Evolutionary conservation across 2,888 invertebrate genomes (phyloP), one percentile per base, ranked within the genome.

Genomic region (Sminthurides aquaticus): DNA sequence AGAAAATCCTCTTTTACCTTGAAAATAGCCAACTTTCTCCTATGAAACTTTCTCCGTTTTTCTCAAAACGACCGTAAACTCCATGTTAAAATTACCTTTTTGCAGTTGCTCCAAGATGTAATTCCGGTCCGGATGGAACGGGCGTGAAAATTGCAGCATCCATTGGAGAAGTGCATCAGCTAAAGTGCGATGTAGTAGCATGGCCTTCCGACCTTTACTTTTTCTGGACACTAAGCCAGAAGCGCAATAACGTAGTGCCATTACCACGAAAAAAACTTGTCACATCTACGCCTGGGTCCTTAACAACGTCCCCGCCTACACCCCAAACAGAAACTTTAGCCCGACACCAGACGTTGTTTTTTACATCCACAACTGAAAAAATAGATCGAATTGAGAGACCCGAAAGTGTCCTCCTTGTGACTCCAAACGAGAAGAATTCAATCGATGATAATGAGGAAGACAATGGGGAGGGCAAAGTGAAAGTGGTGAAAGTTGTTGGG

Each of bases 181-280:
- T 73, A 26, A 56, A 62, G 34, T 73, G 73, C 57, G 67, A 65
- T 64, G 62, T 73, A 65, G 62, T 70, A 58, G 73, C 73, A 25
- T 73, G 73, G 73, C 73, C 73, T 57, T 60, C 71, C 52, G 69
- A 73, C 70, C 67, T 73, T 64, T 69, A 70, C 69, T 73, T 71
- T 69, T 70, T 71, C 65, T 73, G 73, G 73, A 73, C 73, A 62
- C 67, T 71, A 56, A 70, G 70, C 64, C 67, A 34, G 8, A 34
- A 34, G 43, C 43, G 43, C 8, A 34, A 34, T 15, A 34, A 34
- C 43, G 69, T 67, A 67, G 67, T 61, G 43, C 43, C 43, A 15
- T 15, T 34, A 5, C 43, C 43, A 11, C 54, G 8, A 59, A 67
- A 56, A 60, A 60, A 43, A 49, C 34, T 29, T 15, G 34, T 60